These are phyloP conservation scores for Hyaena hyaena DNA, from an alignment of 2,113 vertebrate species.

Conservation along the genomic window DNA sequence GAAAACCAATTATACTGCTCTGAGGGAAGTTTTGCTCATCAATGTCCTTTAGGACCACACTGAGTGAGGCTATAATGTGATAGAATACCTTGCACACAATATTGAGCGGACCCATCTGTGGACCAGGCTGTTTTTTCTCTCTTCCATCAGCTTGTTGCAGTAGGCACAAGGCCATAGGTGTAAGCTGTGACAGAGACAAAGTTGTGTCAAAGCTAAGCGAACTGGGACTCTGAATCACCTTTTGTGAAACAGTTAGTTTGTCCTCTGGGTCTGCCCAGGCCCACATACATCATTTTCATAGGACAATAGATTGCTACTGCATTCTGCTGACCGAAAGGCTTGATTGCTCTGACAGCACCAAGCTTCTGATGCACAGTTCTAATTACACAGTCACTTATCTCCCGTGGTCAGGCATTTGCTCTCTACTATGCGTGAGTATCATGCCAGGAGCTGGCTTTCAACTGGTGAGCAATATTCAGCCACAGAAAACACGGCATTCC, in stretches of 20 bases:
- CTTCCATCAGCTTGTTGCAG: not conserved
- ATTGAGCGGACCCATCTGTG: not conserved
- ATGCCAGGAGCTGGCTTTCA: slow-evolving; percentile 38
- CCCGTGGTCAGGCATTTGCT: slow-evolving; percentile 27
- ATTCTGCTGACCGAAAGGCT: not conserved
- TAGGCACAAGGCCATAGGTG: not conserved
- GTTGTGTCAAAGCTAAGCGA: not conserved
- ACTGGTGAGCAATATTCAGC: slow-evolving; percentile 21
- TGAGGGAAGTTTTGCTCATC: not conserved
- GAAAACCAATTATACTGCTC: not conserved
- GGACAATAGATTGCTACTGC: not conserved
- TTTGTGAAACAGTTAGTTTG: not conserved
- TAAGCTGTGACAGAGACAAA: not conserved
- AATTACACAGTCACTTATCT: slow-evolving; percentile 47
- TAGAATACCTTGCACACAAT: not conserved
- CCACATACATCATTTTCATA: not conserved
- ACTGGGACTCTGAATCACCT: not conserved
- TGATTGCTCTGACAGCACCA: not conserved
- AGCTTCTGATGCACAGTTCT: not conserved
- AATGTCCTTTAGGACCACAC: not conserved
- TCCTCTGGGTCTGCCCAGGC: not conserved
- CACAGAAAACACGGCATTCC: not conserved
- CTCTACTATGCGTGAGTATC: not conserved
- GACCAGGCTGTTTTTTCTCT: not conserved
- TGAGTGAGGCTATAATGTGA: too few relatives aligned